phyloP scores from a whole-genome alignment of 2,888 invertebrate genomes.

The Keiferia lycopersicella region DNA sequence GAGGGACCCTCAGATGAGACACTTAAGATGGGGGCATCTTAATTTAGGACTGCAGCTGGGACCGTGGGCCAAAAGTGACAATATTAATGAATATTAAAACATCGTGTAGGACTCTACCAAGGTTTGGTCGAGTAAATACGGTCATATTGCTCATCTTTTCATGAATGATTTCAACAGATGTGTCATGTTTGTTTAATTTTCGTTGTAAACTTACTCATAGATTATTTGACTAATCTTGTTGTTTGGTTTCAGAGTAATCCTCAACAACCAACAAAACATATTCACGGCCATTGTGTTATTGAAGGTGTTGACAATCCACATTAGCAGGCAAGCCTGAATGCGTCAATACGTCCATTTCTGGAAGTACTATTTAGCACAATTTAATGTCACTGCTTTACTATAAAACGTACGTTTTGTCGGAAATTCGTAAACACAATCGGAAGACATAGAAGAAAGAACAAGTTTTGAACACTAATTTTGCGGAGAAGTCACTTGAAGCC shows the following conservation, averaged over 20 bases:
- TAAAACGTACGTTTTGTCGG: slow-evolving; percentile 55
- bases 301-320: slow-evolving; percentile 60
- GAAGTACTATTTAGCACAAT: slow-evolving; percentile 66
- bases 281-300: slow-evolving; percentile 75
- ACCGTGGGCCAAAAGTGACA: too few relatives aligned
- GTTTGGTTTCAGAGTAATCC: slow-evolving; percentile 39
- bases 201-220: slow-evolving; percentile 2
- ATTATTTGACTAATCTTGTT: slow-evolving; percentile 7
- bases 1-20: too few relatives aligned
- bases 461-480: slow-evolving; percentile 40
- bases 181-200: slow-evolving; percentile 20
- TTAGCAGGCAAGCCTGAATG: slow-evolving; percentile 57
- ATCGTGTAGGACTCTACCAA: too few relatives aligned
- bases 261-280: slow-evolving; percentile 64
- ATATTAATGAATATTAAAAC: too few relatives aligned
- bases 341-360: slow-evolving; percentile 69
- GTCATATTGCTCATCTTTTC: slow-evolving; percentile 8
- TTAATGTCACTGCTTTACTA: slow-evolving; percentile 47
- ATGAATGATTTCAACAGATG: slow-evolving; percentile 18
- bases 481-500: slow-evolving; percentile 60
- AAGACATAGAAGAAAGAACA: slow-evolving; percentile 42
- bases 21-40: too few relatives aligned
- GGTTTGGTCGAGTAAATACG: background rate
- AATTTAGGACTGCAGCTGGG: too few relatives aligned
- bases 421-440: slow-evolving; percentile 40